Evolutionary conservation across 2,888 invertebrate species (phyloP), one percentile per base, ranked within the genome.

Genomic region (Drosophila mulleri): DNA sequence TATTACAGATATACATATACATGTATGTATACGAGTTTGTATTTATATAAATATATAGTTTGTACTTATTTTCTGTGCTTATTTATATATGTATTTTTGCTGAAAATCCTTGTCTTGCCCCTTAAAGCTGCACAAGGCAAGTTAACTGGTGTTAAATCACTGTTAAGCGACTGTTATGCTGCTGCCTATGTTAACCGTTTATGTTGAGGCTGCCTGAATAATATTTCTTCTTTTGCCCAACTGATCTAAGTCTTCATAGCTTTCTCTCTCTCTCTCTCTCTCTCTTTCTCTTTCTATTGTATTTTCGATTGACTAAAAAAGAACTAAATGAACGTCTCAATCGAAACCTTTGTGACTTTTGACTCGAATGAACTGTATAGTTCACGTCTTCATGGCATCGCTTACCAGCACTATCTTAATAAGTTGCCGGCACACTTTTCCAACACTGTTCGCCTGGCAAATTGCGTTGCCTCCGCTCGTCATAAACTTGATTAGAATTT

Each of bases 361-460:
- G n/a, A 41, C n/a, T 42, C 44, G 18, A 5, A 20, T 44, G 20
- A 44, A 20, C 42, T 12, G 12, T 6, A 5, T 44, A 44, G 44
- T 44, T 14, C 44, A 20, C 6, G 20, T 23, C 45, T 45, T 20
- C 20, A 35, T 32, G 35, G 14, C 1, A 12, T 6, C n/a, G 18
- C 18, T 42, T 20, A 9, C 20, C 53, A 26, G 29, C 59, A 48
- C 59, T 48, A 9, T 3, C 6, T 35, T 41, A 32, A 11, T 4
- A 6, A 8, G 42, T 32, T 3, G 5, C 16, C 16, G 11, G 20
- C 20, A 20, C 57, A 11, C 9, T 41, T 53, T 47, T 41, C 16
- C 66, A 54, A 67, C 66, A 41, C 67, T 54, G 67, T 26, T 67
- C 54, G 26, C 54, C 26, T 26, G 18, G 18, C 6, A 41, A 53